Base-by-base conservation (phyloP, 2,113 vertebrate genomes). In the Pavo muticus region DNA sequence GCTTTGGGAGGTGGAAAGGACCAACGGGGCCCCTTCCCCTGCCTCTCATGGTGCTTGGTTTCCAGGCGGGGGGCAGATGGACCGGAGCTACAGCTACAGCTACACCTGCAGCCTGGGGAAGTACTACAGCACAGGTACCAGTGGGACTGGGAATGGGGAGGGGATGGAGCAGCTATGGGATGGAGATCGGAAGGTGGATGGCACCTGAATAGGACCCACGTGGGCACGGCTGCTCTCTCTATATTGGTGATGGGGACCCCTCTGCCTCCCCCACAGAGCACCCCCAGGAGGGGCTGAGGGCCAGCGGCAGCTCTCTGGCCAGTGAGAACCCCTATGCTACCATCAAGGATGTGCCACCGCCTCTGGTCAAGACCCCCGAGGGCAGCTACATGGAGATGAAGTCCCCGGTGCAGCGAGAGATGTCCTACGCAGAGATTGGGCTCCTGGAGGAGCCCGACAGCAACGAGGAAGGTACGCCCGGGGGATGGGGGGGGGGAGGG, bases 331-430 rank as follows among this genome's bases (percentile, higher is more conserved):
- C 99, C 1, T 99, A 99, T 8, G 99, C 99, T 92, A 99, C 99
- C 97, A 99, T 99, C 97, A 98, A 98, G 91, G 99, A 99, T 96
- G 97, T 98, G 91, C 99, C 99, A 2, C 84, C 97, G 35, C 96
- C 98, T 64, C 67, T 93, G 0, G 94, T 95, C 50, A 97, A 95
- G 54, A 92, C 88, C 37, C 96, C 97, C 0, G 99, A 99, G 97
- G 98, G 98, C 97, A 98, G 99, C 97, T 99, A 99, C 87, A 98
- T 99, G 98, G 99, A 99, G 97, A 99, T 99, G 99, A 99, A 98
- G 79, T 5, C 98, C 97, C 39, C 93, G 2, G 37, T 65, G 2
- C 97, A 92, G 73, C 45, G 97, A 29, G 98, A 98, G 88, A 96
- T 97, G 78, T 97, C 98, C 17, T 98, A 98, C 68, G 97, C 98